Evolutionary conservation across 2,888 invertebrate species (phyloP), one percentile per base, ranked within the genome.

Genomic region (Synanthedon vespiformis): DNA sequence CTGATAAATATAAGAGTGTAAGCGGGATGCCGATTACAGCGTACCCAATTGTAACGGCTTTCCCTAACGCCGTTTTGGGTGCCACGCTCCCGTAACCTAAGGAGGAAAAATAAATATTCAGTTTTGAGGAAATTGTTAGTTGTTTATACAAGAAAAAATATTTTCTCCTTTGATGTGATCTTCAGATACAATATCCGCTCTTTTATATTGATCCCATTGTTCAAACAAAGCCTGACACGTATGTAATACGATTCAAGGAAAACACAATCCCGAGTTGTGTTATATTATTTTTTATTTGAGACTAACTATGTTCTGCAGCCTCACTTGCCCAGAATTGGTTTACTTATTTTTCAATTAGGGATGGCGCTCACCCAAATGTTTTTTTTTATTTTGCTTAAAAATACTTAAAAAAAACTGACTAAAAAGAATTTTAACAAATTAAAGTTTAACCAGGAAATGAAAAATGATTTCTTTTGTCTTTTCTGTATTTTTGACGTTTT

Each of bases 11-110:
- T 51, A 96, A 91, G 55, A 96, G 89, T 54, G 95, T 96, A 58
- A 96, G 79, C 0, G 96, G 96, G 62, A 96, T 96, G 16, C 96
- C 96, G 55, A 96, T 89, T 60, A 94, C 91, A 44, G 95, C 95
- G 78, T 95, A 96, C 14, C 92, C 92, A 81, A 95, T 92, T n/a
- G 97, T 97, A 2, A 96, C 93, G 41, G 95, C 92, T 77, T 97
- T 95, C 6, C 97, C 97, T 56, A 95, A 84, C n/a, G 94, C 92
- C 27, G 97, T 97, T 65, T 92, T 92, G 0, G 97, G 97, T 1
- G 96, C 94, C 53, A 96, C 94, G 77, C 95, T 96, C 54, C 97
- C 97, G 71, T 97, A 98, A 63, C 97, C 97, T 97, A 89, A 0
- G 83, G 88, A 64, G 59, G 60, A 55, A 51, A 50, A 52, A 55